phyloP scores from a whole-genome alignment of 2,888 invertebrate species.

The Calliopum simillimum region DNA sequence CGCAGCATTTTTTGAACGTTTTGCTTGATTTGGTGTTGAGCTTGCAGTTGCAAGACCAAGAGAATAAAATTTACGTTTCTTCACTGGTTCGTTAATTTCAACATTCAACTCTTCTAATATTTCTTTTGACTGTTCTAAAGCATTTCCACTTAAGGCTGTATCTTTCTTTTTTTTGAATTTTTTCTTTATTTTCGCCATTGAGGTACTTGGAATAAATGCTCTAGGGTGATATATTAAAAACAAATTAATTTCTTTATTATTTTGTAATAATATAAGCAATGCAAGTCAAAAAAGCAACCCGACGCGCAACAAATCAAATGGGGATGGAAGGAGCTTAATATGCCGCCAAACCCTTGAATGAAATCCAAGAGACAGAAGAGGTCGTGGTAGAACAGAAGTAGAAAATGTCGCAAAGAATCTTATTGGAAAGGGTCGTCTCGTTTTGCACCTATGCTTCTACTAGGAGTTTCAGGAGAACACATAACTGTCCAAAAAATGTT shows the following conservation, averaged over 20 bases:
- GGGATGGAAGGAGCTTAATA: too few relatives aligned
- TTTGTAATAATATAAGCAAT: too few relatives aligned
- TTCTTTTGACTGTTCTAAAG: background rate
- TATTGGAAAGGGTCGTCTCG: too few relatives aligned
- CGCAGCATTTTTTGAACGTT: conserved; percentile 34
- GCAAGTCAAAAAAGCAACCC: too few relatives aligned
- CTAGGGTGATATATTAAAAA: conserved; percentile 26
- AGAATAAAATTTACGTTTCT: conserved; percentile 41
- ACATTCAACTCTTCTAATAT: background rate
- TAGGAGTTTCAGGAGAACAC: background rate
- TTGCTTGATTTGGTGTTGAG: conserved; percentile 30
- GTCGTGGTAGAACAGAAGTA: too few relatives aligned
- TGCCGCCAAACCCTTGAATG: too few relatives aligned
- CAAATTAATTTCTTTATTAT: too few relatives aligned
- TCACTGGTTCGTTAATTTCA: conserved; percentile 20
- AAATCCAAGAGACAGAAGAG: too few relatives aligned
- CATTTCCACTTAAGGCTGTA: background rate
- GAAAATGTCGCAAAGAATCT: too few relatives aligned
- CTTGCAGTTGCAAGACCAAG: conserved; percentile 21
- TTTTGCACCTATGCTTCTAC: background rate
- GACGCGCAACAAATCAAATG: too few relatives aligned
- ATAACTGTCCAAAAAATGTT: too few relatives aligned
- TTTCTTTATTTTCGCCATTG: conserved; percentile 41
- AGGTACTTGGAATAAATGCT: conserved; percentile 41
- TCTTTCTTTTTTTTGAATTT: conserved; percentile 32